Conservation (phyloP, 2,113 vertebrate genomes). For the Dinomys branickii region DNA sequence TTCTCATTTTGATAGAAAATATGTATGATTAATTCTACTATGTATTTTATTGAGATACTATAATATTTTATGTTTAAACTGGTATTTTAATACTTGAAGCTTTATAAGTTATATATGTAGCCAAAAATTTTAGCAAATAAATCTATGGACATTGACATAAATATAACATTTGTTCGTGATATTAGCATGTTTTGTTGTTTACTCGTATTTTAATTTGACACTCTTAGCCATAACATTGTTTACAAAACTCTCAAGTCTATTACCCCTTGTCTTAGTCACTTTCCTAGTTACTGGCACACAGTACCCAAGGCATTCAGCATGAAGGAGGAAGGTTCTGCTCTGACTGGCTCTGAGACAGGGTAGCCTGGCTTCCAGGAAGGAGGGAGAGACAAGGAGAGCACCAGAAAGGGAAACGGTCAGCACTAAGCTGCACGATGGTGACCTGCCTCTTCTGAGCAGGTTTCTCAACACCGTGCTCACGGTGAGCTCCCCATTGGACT, state of each 20-base stretch:
- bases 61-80: neutral
- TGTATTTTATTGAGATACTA: neutral
- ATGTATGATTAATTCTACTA: neutral
- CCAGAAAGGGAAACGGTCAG: neutral
- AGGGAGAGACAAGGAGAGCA: neutral
- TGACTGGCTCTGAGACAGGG: neutral
- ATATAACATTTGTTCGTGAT: neutral
- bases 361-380: neutral
- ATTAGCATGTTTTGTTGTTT: neutral
- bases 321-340: neutral
- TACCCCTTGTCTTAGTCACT: neutral
- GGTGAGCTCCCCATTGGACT: neutral
- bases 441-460: neutral
- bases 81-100: neutral
- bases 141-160: neutral
- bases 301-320: neutral
- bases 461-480: neutral
- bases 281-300: neutral
- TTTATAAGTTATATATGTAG: neutral
- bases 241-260: neutral
- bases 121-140: neutral
- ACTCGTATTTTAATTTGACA: neutral
- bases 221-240: neutral
- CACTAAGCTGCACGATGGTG: neutral
- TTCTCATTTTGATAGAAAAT: neutral